These are phyloP conservation scores for Drosophila chauvacae DNA, from an alignment of 1,140 invertebrate genomes.

Conservation along the genomic window DNA sequence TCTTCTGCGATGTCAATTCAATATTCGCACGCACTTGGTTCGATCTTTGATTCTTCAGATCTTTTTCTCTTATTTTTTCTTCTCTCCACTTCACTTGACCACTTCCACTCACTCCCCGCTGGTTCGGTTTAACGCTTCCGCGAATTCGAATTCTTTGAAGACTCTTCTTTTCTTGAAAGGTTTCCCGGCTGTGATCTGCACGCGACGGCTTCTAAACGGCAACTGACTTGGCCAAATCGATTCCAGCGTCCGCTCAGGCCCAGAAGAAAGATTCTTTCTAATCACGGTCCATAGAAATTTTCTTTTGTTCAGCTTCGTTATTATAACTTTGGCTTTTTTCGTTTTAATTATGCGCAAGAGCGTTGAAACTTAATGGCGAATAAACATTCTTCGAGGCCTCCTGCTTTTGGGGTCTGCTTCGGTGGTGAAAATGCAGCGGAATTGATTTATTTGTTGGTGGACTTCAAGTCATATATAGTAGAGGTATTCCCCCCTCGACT, in stretches of 20 bases:
- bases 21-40: constrained; percentile 46
- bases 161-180: constrained; percentile 11
- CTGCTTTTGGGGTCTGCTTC: constrained; percentile 36
- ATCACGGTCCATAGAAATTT: constrained; percentile 73
- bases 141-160: constrained; percentile 28
- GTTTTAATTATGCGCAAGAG: constrained; percentile 77
- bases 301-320: constrained; percentile 60
- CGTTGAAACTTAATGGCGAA: constrained; percentile 79
- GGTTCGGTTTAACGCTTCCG: constrained; percentile 32
- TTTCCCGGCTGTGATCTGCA: constrained; percentile 50
- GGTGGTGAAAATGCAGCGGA: constrained; percentile 73
- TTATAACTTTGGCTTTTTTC: constrained; percentile 49
- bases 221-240: constrained; percentile 79
- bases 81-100: constrained; percentile 20
- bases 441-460: constrained; percentile 55
- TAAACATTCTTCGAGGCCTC: constrained; percentile 64
- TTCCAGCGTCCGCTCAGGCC: constrained; percentile 38
- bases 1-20: constrained; percentile 40
- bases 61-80: constrained; percentile 6
- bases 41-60: constrained; percentile 13
- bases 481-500: constrained; percentile 2
- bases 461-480: constrained; percentile 2
- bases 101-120: constrained; percentile 30
- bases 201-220: constrained; percentile 76
- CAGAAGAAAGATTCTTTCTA: constrained; percentile 69